Evolutionary conservation across 2,797 vertebrate genomes (phyloP).

Genomic region (Clarias pachynema): DNA sequence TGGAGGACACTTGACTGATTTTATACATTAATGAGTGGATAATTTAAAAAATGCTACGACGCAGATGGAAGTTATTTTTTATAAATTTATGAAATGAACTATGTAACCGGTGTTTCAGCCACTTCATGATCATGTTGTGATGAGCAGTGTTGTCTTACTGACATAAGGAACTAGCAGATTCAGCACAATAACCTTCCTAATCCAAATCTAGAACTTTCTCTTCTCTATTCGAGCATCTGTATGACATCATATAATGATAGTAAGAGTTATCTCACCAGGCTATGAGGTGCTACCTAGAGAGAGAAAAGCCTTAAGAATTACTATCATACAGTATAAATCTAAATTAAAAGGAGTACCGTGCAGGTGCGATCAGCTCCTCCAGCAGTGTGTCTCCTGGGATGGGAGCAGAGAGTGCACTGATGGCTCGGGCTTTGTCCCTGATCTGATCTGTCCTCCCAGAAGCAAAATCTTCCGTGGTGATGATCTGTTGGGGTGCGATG

Average conservation of each 20-base stretch:
- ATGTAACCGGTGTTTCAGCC: not conserved
- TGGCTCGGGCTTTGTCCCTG: conserved; percentile 82
- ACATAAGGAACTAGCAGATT: not conserved
- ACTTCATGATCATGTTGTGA: not conserved
- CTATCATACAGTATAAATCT: no score
- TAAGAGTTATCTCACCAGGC: not conserved
- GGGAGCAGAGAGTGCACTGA: conserved; percentile 78
- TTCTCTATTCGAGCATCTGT: not conserved
- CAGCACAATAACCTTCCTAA: not conserved
- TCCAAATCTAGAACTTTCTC: not conserved
- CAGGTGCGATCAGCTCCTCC: conserved; percentile 86
- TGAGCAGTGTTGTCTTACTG: not conserved
- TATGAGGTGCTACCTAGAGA: not conserved
- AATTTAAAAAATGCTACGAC: not conserved
- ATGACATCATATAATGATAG: not conserved
- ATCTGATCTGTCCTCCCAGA: conserved; percentile 81
- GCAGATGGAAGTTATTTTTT: not conserved
- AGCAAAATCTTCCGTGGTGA: conserved; percentile 86
- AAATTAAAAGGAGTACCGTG: conserved; percentile 73
- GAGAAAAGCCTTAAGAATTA: not conserved
- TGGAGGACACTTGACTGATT: not conserved
- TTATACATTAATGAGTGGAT: not conserved
- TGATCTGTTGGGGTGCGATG: conserved; percentile 89
- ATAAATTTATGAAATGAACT: not conserved
- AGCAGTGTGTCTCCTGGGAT: conserved; percentile 89